phyloP scores from a whole-genome alignment of 2,797 vertebrate species.

The Rachycentron canadum region DNA sequence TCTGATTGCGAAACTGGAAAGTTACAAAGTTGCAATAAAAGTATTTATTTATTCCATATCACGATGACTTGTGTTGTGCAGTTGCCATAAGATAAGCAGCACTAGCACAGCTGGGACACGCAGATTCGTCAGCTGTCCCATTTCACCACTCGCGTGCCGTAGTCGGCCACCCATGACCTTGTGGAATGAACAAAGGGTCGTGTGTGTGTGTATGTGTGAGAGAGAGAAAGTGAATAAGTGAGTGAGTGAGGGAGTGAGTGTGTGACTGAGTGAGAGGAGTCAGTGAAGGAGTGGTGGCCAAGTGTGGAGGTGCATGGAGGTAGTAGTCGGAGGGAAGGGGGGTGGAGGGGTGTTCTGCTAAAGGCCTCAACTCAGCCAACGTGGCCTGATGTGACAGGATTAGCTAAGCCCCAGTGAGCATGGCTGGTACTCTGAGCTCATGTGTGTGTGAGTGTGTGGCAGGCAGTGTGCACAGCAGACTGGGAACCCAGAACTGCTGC shows the following conservation, averaged over 20 bases:
- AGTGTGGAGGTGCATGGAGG: conserved; percentile 64
- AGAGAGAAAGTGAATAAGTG: conserved; percentile 41
- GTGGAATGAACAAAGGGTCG: conserved; percentile 72
- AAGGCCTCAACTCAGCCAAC: conserved; percentile 81
- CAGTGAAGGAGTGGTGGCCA: conserved; percentile 51
- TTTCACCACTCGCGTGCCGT: conserved; percentile 52
- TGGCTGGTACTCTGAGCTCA: conserved; percentile 78
- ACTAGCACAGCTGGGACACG: conserved; percentile 37
- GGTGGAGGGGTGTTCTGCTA: conserved; percentile 51
- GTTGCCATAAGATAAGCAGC: conserved; percentile 42
- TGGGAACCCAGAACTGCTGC: conserved; percentile 80
- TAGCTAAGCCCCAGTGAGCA: conserved; percentile 87
- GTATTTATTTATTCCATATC: conserved; percentile 2
- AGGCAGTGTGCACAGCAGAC: conserved; percentile 66
- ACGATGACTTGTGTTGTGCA: conserved; percentile 14
- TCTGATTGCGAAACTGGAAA: not conserved
- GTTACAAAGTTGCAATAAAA: conserved; percentile 14
- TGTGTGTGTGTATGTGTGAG: conserved; percentile 6
- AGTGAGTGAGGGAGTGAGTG: not conserved
- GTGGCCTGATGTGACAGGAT: conserved; percentile 87
- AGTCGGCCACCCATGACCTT: conserved; percentile 72
- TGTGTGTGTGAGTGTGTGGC: conserved; percentile 46
- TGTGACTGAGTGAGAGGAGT: conserved; percentile 64
- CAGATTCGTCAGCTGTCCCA: conserved; percentile 60
- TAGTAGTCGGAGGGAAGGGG: conserved; percentile 31